These are phyloP conservation scores for Lepidostoma basale DNA, from an alignment of 1,140 invertebrate species.

Conservation along the genomic window DNA sequence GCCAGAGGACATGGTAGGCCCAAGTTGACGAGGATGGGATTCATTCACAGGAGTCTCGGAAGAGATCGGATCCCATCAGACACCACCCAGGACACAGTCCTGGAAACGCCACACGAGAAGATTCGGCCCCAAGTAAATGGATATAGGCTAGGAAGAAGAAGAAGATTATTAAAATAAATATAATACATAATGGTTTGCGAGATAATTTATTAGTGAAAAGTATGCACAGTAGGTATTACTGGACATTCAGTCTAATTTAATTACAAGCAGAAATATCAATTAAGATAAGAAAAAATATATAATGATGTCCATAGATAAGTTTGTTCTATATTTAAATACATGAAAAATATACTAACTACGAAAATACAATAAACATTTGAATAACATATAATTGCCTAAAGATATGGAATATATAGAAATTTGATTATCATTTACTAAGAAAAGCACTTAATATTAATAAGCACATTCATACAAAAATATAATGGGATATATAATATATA, in stretches of 20 bases:
- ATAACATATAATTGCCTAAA: not conserved
- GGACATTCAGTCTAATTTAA: slow-evolving; percentile 9
- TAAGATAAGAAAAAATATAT: not conserved
- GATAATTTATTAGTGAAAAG: slow-evolving; percentile 13
- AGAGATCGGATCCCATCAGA: no score
- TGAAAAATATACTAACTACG: not conserved
- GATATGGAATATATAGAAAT: not conserved
- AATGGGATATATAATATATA: not conserved
- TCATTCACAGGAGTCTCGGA: no score
- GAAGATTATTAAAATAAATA: not conserved
- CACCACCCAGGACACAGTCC: no score
- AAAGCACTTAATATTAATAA: slow-evolving; percentile 3
- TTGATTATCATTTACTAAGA: not conserved
- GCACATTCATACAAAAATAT: not conserved
- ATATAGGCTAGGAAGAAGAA: not conserved
- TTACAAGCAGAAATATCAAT: not conserved
- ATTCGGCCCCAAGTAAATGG: no score
- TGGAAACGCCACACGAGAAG: no score
- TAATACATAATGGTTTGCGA: not conserved
- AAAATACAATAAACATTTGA: not conserved
- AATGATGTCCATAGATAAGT: no score
- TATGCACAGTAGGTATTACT: not conserved
- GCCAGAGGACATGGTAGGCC: no score
- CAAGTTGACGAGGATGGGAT: no score
- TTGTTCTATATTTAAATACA: no score